A percentile compares a stretch with the other conserved stretches of the same genome.
Conservation (phyloP, 2,888 invertebrate species). For the Brenthis ino region DNA sequence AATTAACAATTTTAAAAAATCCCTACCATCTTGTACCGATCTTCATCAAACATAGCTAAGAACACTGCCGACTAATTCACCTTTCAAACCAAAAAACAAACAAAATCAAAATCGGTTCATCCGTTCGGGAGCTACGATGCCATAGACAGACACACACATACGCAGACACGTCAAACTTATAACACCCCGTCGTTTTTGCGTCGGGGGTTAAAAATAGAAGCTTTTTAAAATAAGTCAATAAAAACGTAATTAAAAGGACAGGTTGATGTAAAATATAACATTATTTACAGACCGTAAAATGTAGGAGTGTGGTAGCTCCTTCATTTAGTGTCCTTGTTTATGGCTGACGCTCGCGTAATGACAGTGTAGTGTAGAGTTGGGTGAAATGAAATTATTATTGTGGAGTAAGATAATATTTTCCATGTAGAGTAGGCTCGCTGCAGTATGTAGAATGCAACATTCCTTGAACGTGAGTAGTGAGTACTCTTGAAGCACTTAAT, state of each 20-base stretch:
- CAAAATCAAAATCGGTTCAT: too few relatives aligned
- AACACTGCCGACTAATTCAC: too few relatives aligned
- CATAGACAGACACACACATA: too few relatives aligned
- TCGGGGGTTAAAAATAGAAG: too few relatives aligned
- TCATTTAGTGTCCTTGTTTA: conserved; percentile 30
- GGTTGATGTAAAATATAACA: conserved; percentile 12
- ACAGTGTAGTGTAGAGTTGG: conserved; percentile 17
- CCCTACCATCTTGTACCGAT: too few relatives aligned
- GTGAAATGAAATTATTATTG: conserved; percentile 29
- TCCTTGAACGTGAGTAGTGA: neutral
- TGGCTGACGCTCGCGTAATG: conserved; percentile 29
- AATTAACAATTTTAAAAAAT: too few relatives aligned
- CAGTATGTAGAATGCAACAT: neutral
- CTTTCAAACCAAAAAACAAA: too few relatives aligned
- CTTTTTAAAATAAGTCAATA: too few relatives aligned
- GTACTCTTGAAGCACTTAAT: neutral
- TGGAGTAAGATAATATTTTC: conserved; percentile 11
- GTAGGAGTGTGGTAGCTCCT: conserved; percentile 26
- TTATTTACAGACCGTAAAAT: conserved; percentile 16
- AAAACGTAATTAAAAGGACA: neutral
- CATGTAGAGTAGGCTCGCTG: neutral
- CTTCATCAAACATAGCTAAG: too few relatives aligned
- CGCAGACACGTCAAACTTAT: too few relatives aligned
- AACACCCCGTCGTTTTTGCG: too few relatives aligned
- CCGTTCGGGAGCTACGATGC: too few relatives aligned